Evolutionary conservation across 64 coral and sea anemone genomes (phyloP).

Genomic region (Pocillopora verrucosa): DNA sequence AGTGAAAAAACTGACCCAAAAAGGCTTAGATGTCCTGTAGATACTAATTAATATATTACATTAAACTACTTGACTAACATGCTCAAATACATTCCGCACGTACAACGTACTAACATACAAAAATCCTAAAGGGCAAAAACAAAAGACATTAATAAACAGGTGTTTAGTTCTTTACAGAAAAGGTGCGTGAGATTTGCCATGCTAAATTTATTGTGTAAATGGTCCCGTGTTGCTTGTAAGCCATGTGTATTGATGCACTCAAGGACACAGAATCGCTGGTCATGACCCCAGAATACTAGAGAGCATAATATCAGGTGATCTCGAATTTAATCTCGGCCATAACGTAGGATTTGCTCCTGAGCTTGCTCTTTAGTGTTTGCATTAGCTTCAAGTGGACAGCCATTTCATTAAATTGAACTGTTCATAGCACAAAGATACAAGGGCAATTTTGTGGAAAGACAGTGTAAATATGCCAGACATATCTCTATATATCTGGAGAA

Average conservation of each 20-base stretch:
- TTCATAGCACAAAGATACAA: conserved; percentile 19
- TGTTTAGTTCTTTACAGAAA: not conserved
- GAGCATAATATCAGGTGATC: conserved; percentile 17
- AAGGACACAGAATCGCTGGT: conserved; percentile 13
- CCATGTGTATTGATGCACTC: conserved; percentile 30
- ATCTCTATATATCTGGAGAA: not conserved
- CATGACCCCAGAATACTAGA: conserved; percentile 28
- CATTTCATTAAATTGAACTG: conserved; percentile 20
- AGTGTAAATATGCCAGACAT: conserved; percentile 19
- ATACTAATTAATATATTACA: too few species aligned
- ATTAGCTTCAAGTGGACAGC: conserved; percentile 22
- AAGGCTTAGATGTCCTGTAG: too few species aligned
- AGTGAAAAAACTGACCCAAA: too few species aligned
- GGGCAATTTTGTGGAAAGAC: conserved; percentile 16
- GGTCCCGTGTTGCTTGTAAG: conserved; percentile 33
- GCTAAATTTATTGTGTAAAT: conserved; percentile 23
- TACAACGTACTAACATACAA: too few species aligned
- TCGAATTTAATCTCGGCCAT: not conserved
- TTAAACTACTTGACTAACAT: too few species aligned
- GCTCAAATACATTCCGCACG: too few species aligned
- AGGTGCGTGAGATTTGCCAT: conserved; percentile 31
- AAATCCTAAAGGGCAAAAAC: too few species aligned
- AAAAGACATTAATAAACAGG: too few species aligned
- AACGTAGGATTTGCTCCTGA: not conserved
- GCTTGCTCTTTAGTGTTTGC: conserved; percentile 32